phyloP scores from a whole-genome alignment of 2,888 invertebrate species.

The Epinotia nisella region DNA sequence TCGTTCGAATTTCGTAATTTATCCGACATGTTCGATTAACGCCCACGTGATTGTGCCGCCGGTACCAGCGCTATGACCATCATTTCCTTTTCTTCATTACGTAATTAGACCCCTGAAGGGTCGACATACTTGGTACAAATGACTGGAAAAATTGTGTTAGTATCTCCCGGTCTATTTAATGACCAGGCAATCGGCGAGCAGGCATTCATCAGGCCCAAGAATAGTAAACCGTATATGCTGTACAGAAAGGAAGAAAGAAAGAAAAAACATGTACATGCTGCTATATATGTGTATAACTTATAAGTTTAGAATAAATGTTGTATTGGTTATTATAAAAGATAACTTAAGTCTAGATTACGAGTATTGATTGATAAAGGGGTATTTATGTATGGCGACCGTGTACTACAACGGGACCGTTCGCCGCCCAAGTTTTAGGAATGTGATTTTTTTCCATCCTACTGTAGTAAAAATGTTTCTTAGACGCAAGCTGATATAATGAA shows the following conservation, averaged over 20 bases:
- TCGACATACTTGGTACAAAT: no score
- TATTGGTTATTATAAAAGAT: neutral
- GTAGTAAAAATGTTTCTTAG: conserved; percentile 1
- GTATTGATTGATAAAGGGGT: conserved; percentile 11
- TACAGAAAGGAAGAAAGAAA: no score
- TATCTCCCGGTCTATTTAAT: no score
- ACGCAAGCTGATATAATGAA: neutral
- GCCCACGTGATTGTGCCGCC: no score
- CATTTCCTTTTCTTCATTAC: no score
- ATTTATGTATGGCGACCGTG: neutral
- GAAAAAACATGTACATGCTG: no score
- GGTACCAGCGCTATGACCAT: no score
- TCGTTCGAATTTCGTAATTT: no score
- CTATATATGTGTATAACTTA: neutral
- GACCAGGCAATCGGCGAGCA: neutral
- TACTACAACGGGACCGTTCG: neutral
- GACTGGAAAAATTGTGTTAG: no score
- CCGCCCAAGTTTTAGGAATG: neutral
- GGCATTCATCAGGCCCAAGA: neutral
- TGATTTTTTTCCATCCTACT: neutral
- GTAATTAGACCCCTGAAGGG: no score
- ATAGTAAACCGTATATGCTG: neutral
- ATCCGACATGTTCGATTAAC: no score
- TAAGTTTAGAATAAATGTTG: conserved; percentile 8
- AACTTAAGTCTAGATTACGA: neutral